phyloP scores from a whole-genome alignment of 1,140 invertebrate species.

The Cydia strobilella region DNA sequence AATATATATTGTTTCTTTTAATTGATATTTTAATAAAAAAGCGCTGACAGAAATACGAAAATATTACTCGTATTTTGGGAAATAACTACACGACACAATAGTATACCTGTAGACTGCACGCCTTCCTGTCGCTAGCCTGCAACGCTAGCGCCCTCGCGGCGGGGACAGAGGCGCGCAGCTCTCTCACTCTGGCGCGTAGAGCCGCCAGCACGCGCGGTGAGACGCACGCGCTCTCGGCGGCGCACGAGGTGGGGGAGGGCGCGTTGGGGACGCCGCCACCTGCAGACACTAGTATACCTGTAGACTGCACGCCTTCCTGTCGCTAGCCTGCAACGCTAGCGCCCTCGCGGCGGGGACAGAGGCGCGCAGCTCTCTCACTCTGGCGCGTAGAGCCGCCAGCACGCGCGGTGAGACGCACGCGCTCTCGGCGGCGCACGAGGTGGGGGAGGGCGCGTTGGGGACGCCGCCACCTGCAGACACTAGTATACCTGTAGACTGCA shows the following conservation, averaged over 20 bases:
- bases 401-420: slow-evolving; percentile 81
- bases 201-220: no score
- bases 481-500: no score
- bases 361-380: slow-evolving; percentile 91
- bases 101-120: slow-evolving; percentile 43
- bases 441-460: no score
- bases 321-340: slow-evolving; percentile 78
- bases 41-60: no score
- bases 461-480: no score
- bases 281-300: no score
- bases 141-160: slow-evolving; percentile 88
- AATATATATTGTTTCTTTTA: no score
- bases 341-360: slow-evolving; percentile 89
- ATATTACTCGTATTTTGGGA: no score
- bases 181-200: slow-evolving; percentile 84
- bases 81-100: no score
- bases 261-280: no score
- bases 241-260: slow-evolving; percentile 83
- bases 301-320: slow-evolving; percentile 54
- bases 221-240: slow-evolving; percentile 59
- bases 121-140: slow-evolving; percentile 55
- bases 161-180: slow-evolving; percentile 88
- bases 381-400: slow-evolving; percentile 90
- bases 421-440: slow-evolving; percentile 81
- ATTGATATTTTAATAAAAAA: no score